These are phyloP conservation scores for Drosophila lacteicornis DNA, from an alignment of 1,140 invertebrate species.

Conservation along the genomic window DNA sequence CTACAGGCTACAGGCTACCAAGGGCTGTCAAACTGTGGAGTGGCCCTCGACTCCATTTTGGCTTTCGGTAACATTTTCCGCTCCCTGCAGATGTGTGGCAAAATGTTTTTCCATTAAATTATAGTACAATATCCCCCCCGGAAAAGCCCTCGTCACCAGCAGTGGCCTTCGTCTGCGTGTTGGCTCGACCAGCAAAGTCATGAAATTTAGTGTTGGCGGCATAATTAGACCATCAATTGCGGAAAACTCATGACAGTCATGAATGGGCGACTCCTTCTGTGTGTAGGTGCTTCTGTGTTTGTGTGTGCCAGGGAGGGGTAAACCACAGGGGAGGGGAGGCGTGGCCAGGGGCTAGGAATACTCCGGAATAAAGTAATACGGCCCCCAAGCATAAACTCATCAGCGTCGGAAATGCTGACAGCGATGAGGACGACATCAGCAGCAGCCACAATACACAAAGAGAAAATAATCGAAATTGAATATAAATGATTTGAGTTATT, in stretches of 20 bases:
- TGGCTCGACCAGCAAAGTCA: conserved; percentile 69
- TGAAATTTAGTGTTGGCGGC: conserved; percentile 84
- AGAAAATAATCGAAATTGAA: neutral
- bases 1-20: conserved; percentile 1
- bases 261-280: conserved; percentile 60
- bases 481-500: too few species aligned
- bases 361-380: conserved; percentile 72
- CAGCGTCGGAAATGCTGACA: conserved; percentile 79
- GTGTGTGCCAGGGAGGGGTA: conserved; percentile 13
- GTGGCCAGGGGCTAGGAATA: conserved; percentile 27
- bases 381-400: conserved; percentile 79
- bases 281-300: neutral
- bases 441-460: conserved; percentile 10
- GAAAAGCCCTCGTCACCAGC: conserved; percentile 6
- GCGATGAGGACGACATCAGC: conserved; percentile 43
- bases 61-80: conserved; percentile 13
- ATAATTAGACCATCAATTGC: conserved; percentile 85
- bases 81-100: conserved; percentile 34
- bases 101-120: conserved; percentile 79
- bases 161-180: conserved; percentile 40
- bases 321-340: conserved; percentile 41
- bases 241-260: conserved; percentile 84
- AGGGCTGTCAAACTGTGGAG: conserved; percentile 56
- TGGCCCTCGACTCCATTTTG: conserved; percentile 37
- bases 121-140: conserved; percentile 33